Evolutionary conservation across 2,888 invertebrate genomes (phyloP).

Genomic region (Sesamia inferens): DNA sequence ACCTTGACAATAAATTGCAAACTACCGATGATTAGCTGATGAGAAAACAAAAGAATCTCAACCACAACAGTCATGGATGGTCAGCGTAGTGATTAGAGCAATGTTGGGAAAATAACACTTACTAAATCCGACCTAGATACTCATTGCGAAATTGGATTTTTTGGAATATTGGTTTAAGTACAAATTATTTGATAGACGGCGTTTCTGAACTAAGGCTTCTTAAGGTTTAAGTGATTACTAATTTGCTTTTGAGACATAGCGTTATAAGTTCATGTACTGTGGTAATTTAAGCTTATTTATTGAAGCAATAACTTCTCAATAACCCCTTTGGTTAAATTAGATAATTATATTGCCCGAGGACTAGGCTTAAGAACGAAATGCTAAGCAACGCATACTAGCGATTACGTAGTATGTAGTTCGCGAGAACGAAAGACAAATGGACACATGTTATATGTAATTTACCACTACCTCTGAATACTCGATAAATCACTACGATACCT

Average conservation of each 20-base stretch:
- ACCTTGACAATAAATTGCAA: conserved; percentile 44
- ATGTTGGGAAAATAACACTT: conserved; percentile 61
- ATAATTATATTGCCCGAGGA: conserved; percentile 9
- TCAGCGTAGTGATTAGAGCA: conserved; percentile 52
- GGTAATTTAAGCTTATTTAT: conserved; percentile 10
- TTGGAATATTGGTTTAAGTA: conserved; percentile 18
- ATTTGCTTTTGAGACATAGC: conserved; percentile 13
- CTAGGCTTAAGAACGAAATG: conserved; percentile 17
- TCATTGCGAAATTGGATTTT: conserved; percentile 40
- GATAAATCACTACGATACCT: conserved; percentile 49
- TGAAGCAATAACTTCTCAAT: neutral
- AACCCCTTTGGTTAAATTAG: neutral
- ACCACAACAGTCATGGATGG: conserved; percentile 52
- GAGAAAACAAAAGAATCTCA: conserved; percentile 51
- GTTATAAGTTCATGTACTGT: neutral
- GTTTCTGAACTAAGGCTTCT: neutral
- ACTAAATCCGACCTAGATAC: conserved; percentile 53
- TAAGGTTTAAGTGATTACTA: conserved; percentile 39
- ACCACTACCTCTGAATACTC: conserved; percentile 47
- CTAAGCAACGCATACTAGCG: neutral
- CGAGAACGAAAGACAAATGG: conserved; percentile 44
- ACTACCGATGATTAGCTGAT: conserved; percentile 37
- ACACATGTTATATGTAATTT: conserved; percentile 48
- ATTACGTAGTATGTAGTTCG: conserved; percentile 30
- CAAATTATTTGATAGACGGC: neutral